These are phyloP conservation scores for Champsocephalus esox DNA, from an alignment of 2,797 vertebrate genomes.

Conservation along the genomic window DNA sequence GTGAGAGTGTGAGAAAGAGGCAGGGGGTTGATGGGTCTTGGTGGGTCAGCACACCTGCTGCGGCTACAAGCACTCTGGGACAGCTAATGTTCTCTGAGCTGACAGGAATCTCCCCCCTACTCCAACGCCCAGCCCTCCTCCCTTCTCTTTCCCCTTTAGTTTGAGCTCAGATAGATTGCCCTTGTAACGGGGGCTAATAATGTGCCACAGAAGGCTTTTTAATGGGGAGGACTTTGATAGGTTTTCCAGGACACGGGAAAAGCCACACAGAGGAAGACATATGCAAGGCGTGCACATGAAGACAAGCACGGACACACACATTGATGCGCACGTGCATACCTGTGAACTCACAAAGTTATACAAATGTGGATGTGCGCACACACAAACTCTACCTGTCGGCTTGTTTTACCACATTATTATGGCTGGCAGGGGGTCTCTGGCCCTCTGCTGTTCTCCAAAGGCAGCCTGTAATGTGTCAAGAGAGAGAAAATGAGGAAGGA, in stretches of 20 bases:
- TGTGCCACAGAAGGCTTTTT: constrained; percentile 84
- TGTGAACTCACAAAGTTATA: constrained; percentile 66
- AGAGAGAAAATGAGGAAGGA: constrained; percentile 75
- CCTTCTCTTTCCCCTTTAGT: constrained; percentile 73
- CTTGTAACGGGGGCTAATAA: constrained; percentile 87
- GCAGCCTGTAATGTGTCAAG: constrained; percentile 82
- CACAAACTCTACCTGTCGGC: constrained; percentile 75
- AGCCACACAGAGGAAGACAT: constrained; percentile 64
- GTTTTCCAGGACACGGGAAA: constrained; percentile 73
- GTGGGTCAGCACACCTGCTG: constrained; percentile 89
- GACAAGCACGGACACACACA: constrained; percentile 67
- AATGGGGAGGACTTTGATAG: constrained; percentile 87
- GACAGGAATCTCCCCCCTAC: constrained; percentile 84
- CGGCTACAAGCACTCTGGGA: constrained; percentile 87
- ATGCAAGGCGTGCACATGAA: constrained; percentile 57
- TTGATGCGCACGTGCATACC: constrained; percentile 42
- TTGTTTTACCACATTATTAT: constrained; percentile 84
- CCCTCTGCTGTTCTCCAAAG: constrained; percentile 81
- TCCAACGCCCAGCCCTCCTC: constrained; percentile 62
- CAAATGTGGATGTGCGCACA: constrained; percentile 56
- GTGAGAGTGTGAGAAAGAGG: constrained; percentile 44
- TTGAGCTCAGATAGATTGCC: constrained; percentile 83
- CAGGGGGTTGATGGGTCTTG: constrained; percentile 81
- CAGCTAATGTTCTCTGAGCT: constrained; percentile 86
- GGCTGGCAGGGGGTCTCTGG: constrained; percentile 79